phyloP scores from a whole-genome alignment of 2,888 invertebrate genomes.

The Cantharis rustica region DNA sequence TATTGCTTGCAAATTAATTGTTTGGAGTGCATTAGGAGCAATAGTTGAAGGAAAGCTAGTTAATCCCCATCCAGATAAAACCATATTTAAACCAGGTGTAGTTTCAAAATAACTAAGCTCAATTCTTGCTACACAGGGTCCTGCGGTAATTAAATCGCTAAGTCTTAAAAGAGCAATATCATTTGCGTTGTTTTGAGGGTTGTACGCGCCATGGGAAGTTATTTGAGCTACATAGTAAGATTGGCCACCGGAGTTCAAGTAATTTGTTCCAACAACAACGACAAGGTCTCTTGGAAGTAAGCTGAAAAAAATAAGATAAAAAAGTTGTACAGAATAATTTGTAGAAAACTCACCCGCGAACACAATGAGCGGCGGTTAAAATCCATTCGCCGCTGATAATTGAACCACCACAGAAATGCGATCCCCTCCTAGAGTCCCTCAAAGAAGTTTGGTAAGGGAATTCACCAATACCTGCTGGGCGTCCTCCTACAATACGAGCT shows the following conservation, averaged over 20 bases:
- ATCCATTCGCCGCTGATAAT: background rate
- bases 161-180: slow-evolving; percentile 34
- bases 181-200: slow-evolving; percentile 39
- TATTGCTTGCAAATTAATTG: too few species aligned
- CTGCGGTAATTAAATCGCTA: too few species aligned
- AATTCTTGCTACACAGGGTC: too few species aligned
- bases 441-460: background rate
- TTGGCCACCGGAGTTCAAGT: background rate
- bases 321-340: background rate
- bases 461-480: background rate
- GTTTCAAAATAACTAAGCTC: too few species aligned
- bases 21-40: slow-evolving; percentile 60
- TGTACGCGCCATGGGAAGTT: slow-evolving; percentile 55
- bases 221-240: slow-evolving; percentile 52
- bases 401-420: background rate
- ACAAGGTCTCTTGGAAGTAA: background rate
- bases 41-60: slow-evolving; percentile 60
- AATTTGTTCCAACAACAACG: background rate
- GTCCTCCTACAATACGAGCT: background rate
- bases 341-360: background rate
- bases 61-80: slow-evolving; percentile 31
- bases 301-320: background rate
- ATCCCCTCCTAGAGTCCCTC: too few species aligned
- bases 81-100: slow-evolving; percentile 4
- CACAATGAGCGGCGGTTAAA: background rate